Percentiles rank a stretch among this genome's conserved stretches.
These are phyloP conservation scores for Limenitis camilla DNA, from an alignment of 2,888 invertebrate species.

Conservation along the genomic window DNA sequence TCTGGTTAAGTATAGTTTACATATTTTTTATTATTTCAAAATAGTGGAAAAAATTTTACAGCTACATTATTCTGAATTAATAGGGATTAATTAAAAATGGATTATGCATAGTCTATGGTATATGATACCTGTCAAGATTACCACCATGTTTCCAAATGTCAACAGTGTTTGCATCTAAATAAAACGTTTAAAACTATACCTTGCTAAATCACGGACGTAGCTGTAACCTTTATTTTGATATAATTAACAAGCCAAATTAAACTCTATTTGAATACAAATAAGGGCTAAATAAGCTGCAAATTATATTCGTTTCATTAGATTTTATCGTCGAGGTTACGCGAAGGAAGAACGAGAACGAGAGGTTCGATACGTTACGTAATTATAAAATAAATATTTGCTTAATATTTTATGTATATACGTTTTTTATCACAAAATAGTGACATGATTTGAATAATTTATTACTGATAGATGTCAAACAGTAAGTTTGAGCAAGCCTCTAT, in stretches of 20 bases:
- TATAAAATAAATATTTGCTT: conserved; percentile 3
- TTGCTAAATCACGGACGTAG: conserved; percentile 15
- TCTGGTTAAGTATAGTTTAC: no score
- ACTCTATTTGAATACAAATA: conserved; percentile 6
- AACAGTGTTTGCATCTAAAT: conserved; percentile 8
- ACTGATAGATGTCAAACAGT: no score
- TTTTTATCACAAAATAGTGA: neutral
- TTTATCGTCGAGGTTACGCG: conserved; percentile 30
- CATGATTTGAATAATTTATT: no score
- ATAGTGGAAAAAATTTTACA: no score
- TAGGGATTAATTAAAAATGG: no score
- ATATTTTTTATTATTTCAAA: no score
- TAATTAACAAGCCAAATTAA: conserved; percentile 5
- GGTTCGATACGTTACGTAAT: conserved; percentile 13
- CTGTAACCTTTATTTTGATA: conserved; percentile 12
- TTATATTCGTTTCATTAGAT: conserved; percentile 23
- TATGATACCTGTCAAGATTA: neutral
- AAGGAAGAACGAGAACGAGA: conserved; percentile 26
- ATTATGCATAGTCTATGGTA: no score
- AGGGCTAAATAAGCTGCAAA: conserved; percentile 8
- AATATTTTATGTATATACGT: neutral
- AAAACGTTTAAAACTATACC: conserved; percentile 7
- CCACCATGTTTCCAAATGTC: conserved; percentile 15
- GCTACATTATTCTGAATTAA: no score
- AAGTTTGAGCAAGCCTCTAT: no score